Base-by-base conservation (phyloP, 2,797 vertebrate species). In the Tangara arthus region DNA sequence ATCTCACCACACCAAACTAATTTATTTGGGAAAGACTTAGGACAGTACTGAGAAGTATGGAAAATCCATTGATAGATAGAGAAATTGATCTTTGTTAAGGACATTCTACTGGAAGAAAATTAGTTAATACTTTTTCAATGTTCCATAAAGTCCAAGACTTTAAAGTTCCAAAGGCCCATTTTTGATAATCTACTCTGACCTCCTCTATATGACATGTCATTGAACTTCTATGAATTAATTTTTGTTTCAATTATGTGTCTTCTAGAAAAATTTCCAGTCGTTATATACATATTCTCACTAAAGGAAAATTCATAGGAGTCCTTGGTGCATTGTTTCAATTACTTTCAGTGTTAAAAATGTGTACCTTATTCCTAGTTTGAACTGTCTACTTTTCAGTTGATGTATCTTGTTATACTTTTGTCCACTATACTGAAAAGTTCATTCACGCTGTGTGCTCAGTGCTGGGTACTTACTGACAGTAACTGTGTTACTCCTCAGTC, bases 51-150 rank as follows among this genome's bases (percentile, higher is more conserved):
- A 61, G 66, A 94, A 78, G 46, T 64, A 85, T 44, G 55, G 79
- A 82, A 95, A 94, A 95, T 93, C 78, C 68, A 91, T 44, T 72
- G 56, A 79, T 53, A 82, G 89, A 59, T 6, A 76, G n/a, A 77
- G 46, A 93, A 72, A 91, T 88, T 78, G 75, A 78, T 96, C 82
- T 87, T 90, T 53, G 47, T 82, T 94, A 87, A 93, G 53, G 42
- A 78, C 50, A 81, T 86, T 86, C 65, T 56, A 47, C 39, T 55
- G 23, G 46, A 69, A 86, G 80, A 91, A 83, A 94, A 90, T 52
- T 88, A 90, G 69, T 64, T 94, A 94, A 76, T 93, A 82, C 22
- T n/a, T 95, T 84, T 91, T 82, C 66, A 84, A 42, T 87, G 44
- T 82, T 73, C 60, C 52, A 49, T 24, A 56, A 88, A 92, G 60